Conservation (phyloP, 1,140 invertebrate species). For the Teleogryllus occipitalis region DNA sequence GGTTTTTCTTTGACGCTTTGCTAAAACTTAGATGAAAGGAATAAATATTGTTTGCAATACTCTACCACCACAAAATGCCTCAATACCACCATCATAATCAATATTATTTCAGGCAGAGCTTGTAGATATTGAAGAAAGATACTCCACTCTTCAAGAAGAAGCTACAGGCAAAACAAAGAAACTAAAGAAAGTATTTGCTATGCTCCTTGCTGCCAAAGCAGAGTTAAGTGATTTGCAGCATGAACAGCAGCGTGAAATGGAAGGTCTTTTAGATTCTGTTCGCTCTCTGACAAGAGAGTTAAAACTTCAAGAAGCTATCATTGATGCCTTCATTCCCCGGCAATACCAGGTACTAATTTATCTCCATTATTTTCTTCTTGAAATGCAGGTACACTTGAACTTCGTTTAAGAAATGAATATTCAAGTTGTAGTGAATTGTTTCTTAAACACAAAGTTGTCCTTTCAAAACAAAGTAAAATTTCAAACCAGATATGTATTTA, state of each 20-base stretch:
- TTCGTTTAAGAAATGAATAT: too few relatives aligned
- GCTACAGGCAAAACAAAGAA: conserved; percentile 86
- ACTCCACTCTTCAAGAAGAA: conserved; percentile 89
- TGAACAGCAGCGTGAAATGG: conserved; percentile 95
- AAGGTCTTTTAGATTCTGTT: conserved; percentile 87
- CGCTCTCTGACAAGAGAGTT: conserved; percentile 81
- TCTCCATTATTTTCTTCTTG: too few relatives aligned
- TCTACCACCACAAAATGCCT: neutral
- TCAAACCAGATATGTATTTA: too few relatives aligned
- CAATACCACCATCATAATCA: neutral
- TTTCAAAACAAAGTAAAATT: too few relatives aligned
- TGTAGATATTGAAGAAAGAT: conserved; percentile 93
- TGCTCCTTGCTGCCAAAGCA: conserved; percentile 72
- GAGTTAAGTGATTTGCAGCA: conserved; percentile 82
- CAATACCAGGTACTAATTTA: conserved; percentile 61
- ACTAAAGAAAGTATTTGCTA: conserved; percentile 76
- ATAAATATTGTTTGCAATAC: conserved; percentile 9
- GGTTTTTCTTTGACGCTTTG: too few relatives aligned
- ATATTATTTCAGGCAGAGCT: conserved; percentile 61
- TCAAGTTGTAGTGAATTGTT: too few relatives aligned
- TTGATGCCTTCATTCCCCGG: conserved; percentile 83
- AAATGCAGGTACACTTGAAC: too few relatives aligned
- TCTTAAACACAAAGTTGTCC: too few relatives aligned
- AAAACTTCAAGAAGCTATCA: conserved; percentile 51
- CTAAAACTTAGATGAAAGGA: neutral